Evolutionary conservation across 2,888 invertebrate species (phyloP), one percentile per base, ranked within the genome.

Genomic region (Nemurella pictetii): DNA sequence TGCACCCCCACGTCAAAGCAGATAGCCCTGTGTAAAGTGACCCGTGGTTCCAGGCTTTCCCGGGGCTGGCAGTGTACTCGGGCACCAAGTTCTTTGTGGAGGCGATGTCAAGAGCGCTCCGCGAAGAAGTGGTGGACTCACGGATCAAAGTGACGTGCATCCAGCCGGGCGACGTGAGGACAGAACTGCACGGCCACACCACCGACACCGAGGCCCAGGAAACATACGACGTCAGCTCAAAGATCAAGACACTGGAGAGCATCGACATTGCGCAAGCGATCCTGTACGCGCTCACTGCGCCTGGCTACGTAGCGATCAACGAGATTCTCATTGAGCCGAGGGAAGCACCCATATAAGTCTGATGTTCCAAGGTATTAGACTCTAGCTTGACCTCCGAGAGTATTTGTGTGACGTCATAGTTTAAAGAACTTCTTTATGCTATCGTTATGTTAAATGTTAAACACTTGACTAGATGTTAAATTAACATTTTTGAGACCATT

Each of bases 51-150:
- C 80, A 88, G 88, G 87, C 88, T 30, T 88, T 88, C 86, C 84
- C 87, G 28, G 88, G 88, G n/a, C 84, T 88, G 85, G 88, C 88
- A 0, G 88, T 88, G 1, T 88, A 88, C 80, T 87, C 87, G 0
- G 88, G 88, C 26, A 88, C 88, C 1, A 88, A 88, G 84, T 88
- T 85, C 84, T 88, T 88, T 78, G 85, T 88, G 77, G 87, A 88
- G 84, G 87, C 86, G 4, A 85, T 88, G 84, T 86, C 87, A 2
- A 84, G 86, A 73, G 87, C 87, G 4, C 75, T 88, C 83, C 85
- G 88, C 26, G 85, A 87, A 75, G 88, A 88, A 83, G 80, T 88
- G 77, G 87, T 86, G 0, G 84, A 87, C 0, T 74, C 86, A 32
- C 87, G 87, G 7, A 86, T 88, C 75, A 87, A 87, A 84, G 87